These are phyloP conservation scores for Athalia rosae DNA, from an alignment of 2,888 invertebrate species.

Conservation along the genomic window DNA sequence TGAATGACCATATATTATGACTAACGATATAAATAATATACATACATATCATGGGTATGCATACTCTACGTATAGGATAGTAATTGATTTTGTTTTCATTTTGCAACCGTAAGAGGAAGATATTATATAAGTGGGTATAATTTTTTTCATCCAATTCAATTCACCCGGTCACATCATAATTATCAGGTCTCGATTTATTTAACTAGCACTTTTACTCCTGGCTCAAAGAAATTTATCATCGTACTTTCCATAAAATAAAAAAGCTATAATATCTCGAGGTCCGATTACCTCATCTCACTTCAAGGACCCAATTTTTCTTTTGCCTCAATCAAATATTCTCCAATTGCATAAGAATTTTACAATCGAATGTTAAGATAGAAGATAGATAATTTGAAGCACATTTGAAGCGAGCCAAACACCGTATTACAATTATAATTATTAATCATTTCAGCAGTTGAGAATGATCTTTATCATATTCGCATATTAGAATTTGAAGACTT, in stretches of 20 bases:
- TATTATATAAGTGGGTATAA: background rate
- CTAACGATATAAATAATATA: constrained; percentile 12
- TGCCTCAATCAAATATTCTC: constrained; percentile 15
- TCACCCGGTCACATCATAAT: background rate
- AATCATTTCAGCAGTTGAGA: background rate
- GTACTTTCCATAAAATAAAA: constrained; percentile 14
- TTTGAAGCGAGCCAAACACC: constrained; percentile 6
- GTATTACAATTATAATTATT: constrained; percentile 7
- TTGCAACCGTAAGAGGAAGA: background rate
- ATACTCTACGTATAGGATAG: constrained; percentile 12
- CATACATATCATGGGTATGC: constrained; percentile 12
- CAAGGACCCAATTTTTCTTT: constrained; percentile 29
- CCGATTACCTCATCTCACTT: constrained; percentile 29
- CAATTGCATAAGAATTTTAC: constrained; percentile 11
- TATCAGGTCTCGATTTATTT: background rate
- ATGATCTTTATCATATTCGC: background rate
- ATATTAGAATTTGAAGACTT: background rate
- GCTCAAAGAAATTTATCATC: background rate
- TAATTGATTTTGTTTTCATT: constrained; percentile 27
- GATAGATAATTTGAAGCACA: background rate
- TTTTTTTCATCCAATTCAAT: constrained; percentile 6
- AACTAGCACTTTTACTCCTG: background rate
- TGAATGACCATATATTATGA: constrained; percentile 30
- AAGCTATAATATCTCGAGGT: constrained; percentile 18
- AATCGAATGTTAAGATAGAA: background rate